These are phyloP conservation scores for Oscheius sp. DNA, from an alignment of 2,888 invertebrate genomes.

Conservation along the genomic window DNA sequence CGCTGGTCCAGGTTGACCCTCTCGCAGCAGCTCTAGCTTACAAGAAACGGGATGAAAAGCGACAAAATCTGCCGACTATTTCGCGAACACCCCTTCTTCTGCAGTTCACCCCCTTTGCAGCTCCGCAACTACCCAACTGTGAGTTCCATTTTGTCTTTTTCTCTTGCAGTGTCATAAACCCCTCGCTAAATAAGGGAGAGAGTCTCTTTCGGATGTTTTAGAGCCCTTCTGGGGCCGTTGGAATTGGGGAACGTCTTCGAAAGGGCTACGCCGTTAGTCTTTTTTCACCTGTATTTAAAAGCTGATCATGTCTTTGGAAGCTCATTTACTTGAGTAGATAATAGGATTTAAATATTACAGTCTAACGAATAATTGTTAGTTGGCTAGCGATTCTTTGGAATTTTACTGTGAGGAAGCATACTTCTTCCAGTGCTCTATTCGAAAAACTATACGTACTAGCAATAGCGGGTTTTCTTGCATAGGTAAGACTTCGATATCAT, in stretches of 20 bases:
- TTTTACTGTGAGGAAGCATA: too few species aligned
- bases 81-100: constrained; percentile 60
- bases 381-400: too few species aligned
- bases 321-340: too few species aligned
- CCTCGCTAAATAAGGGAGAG: constrained; percentile 1
- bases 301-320: neutral
- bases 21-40: constrained; percentile 59
- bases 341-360: too few species aligned
- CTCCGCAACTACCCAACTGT: constrained; percentile 40
- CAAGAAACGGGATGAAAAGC: constrained; percentile 45
- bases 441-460: too few species aligned
- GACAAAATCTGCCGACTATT: constrained; percentile 46
- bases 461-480: too few species aligned
- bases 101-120: constrained; percentile 61
- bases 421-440: too few species aligned
- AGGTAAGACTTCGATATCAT: too few species aligned
- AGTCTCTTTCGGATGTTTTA: constrained; percentile 6
- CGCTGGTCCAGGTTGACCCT: constrained; percentile 61
- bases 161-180: neutral
- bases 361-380: too few species aligned
- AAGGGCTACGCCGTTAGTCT: neutral
- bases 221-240: constrained; percentile 11
- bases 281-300: constrained; percentile 30
- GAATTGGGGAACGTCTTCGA: neutral
- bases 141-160: constrained; percentile 33